These are phyloP conservation scores for Chelonus insularis DNA, from an alignment of 1,140 invertebrate genomes.

Conservation along the genomic window DNA sequence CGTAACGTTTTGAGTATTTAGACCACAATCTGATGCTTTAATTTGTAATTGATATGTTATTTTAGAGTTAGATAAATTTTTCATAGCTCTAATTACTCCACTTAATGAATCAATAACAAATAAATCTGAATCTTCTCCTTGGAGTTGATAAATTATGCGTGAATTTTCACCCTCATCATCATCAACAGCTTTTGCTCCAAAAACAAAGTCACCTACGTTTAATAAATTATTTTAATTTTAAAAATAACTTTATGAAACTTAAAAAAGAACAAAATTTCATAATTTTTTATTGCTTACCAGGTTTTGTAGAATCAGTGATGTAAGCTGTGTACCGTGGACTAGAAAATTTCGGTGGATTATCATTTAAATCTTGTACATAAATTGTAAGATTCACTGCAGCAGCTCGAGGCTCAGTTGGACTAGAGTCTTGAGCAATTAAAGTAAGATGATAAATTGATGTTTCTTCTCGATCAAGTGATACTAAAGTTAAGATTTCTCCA, in stretches of 20 bases:
- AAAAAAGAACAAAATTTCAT: no score
- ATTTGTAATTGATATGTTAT: constrained; percentile 74
- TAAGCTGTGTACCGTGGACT: constrained; percentile 73
- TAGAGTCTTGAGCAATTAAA: constrained; percentile 84
- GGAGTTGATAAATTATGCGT: constrained; percentile 75
- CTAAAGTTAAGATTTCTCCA: constrained; percentile 74
- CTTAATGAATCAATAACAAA: constrained; percentile 78
- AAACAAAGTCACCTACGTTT: constrained; percentile 82
- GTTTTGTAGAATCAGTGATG: constrained; percentile 74
- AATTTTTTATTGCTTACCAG: constrained; percentile 65
- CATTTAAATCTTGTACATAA: constrained; percentile 79
- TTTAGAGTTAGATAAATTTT: constrained; percentile 61
- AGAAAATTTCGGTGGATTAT: constrained; percentile 81
- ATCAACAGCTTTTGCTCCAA: constrained; percentile 82
- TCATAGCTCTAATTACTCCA: constrained; percentile 78
- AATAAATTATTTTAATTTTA: no score
- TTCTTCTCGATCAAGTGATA: constrained; percentile 78
- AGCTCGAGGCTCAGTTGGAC: constrained; percentile 76
- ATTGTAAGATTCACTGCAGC: constrained; percentile 82
- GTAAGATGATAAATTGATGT: constrained; percentile 76
- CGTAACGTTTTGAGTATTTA: constrained; percentile 64
- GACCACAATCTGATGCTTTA: constrained; percentile 72
- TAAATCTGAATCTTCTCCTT: constrained; percentile 74
- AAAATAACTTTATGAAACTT: constrained; percentile 2
- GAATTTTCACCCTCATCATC: constrained; percentile 79